Conservation (phyloP, 2,113 vertebrate species). For the Bubo bubo region DNA sequence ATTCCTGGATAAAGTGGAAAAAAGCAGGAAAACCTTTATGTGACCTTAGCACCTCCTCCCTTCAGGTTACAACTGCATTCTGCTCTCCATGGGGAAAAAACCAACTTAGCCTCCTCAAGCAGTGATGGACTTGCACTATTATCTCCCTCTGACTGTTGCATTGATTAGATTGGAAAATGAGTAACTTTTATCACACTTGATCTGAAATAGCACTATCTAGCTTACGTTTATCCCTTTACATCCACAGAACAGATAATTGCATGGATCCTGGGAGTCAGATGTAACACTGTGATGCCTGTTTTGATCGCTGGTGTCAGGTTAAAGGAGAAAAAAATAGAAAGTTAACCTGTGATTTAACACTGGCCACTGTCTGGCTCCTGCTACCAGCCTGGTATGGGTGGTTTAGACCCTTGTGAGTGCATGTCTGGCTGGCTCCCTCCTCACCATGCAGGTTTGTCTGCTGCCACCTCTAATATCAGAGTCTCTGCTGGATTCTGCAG, state of each 20-base stretch:
- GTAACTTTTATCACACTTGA: slow-evolving; percentile 58
- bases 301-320: slow-evolving; percentile 23
- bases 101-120: not conserved
- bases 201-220: slow-evolving; percentile 28
- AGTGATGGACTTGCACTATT: slow-evolving; percentile 1
- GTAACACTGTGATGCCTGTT: not conserved
- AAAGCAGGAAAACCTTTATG: not conserved
- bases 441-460: not conserved
- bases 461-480: slow-evolving; percentile 11
- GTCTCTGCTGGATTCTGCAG: slow-evolving; percentile 38
- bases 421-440: not conserved
- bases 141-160: slow-evolving; percentile 8
- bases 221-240: slow-evolving; percentile 11
- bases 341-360: slow-evolving; percentile 20
- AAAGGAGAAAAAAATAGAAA: slow-evolving; percentile 2
- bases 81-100: not conserved
- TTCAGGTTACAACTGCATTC: not conserved
- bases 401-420: not conserved
- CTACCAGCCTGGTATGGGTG: not conserved
- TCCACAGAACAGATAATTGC: slow-evolving; percentile 16
- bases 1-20: not conserved
- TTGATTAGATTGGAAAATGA: slow-evolving; percentile 62
- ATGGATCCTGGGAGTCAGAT: not conserved
- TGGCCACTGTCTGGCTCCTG: slow-evolving; percentile 13
- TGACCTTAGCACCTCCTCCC: not conserved